Evolutionary conservation across 53 echinoderm and acorn worm genomes (phyloP).

Genomic region (Paelopatides confundens): DNA sequence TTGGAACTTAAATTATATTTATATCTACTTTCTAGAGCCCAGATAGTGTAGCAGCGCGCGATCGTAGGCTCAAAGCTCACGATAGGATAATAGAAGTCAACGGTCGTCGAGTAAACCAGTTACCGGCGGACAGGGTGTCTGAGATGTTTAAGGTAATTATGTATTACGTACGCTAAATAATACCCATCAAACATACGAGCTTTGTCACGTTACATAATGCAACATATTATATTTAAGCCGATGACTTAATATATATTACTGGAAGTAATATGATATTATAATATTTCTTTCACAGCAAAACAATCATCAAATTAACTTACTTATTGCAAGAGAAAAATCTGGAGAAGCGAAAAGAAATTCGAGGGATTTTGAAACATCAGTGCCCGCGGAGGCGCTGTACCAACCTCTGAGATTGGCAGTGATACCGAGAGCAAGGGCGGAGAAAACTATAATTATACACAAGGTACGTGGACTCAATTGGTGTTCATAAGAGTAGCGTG

Average conservation of each 20-base stretch:
- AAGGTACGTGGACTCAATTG: constrained; percentile 11
- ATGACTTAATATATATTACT: too few relatives aligned
- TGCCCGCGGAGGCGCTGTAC: constrained; percentile 13
- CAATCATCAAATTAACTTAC: neutral
- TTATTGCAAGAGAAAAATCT: neutral
- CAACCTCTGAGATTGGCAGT: constrained; percentile 25
- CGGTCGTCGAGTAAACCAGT: constrained; percentile 14
- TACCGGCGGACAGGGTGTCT: neutral
- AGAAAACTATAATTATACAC: neutral
- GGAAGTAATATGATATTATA: too few relatives aligned
- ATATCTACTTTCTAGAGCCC: neutral
- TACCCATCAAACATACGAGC: too few relatives aligned
- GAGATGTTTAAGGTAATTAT: constrained; percentile 24
- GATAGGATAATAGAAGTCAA: constrained; percentile 23
- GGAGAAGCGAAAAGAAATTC: neutral
- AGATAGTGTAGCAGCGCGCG: constrained; percentile 16
- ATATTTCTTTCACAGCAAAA: constrained; percentile 1
- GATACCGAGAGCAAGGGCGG: constrained; percentile 28
- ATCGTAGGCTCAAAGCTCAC: neutral
- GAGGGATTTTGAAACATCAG: neutral
- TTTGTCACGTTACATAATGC: too few relatives aligned
- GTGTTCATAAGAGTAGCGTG: neutral
- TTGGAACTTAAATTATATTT: neutral
- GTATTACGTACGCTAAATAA: too few relatives aligned
- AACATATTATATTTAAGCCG: too few relatives aligned